These are phyloP conservation scores for Rachycentron canadum DNA, from an alignment of 2,797 vertebrate species.

Conservation along the genomic window DNA sequence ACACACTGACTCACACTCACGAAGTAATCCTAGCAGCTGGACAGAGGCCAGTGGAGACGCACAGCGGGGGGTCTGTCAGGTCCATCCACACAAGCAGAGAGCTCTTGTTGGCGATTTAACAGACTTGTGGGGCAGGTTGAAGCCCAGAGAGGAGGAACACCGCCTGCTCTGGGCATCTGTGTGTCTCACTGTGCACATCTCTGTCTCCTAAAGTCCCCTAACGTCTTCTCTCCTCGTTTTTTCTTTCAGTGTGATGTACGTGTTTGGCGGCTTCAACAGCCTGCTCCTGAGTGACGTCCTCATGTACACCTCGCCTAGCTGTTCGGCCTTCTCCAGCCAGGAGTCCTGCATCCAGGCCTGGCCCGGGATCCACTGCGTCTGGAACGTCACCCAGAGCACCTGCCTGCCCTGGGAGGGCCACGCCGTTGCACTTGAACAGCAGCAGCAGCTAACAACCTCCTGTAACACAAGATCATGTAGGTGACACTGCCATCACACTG, in stretches of 20 bases:
- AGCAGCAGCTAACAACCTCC: slow-evolving; percentile 81
- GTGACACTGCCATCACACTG: slow-evolving; percentile 34
- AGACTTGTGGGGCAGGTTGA: slow-evolving; percentile 26
- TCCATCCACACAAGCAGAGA: slow-evolving; percentile 28
- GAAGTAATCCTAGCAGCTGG: slow-evolving; percentile 45
- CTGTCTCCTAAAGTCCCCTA: background rate
- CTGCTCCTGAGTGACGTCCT: slow-evolving; percentile 94
- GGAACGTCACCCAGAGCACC: slow-evolving; percentile 79
- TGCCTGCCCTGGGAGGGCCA: slow-evolving; percentile 89
- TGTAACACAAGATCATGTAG: slow-evolving; percentile 89
- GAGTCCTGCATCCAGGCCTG: slow-evolving; percentile 84
- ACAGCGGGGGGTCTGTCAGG: slow-evolving; percentile 31
- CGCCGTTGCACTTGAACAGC: slow-evolving; percentile 69
- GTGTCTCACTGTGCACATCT: slow-evolving; percentile 1
- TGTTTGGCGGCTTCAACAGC: slow-evolving; percentile 98
- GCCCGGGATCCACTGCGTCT: slow-evolving; percentile 89
- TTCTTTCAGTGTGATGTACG: slow-evolving; percentile 90
- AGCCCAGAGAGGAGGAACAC: slow-evolving; percentile 21
- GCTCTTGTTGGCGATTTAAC: slow-evolving; percentile 40
- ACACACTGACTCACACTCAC: background rate
- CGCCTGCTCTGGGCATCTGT: slow-evolving; percentile 21
- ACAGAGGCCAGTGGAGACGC: slow-evolving; percentile 25
- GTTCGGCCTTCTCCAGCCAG: slow-evolving; percentile 82
- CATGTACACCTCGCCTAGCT: slow-evolving; percentile 89
- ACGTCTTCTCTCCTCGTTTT: background rate